phyloP scores from a whole-genome alignment of 23 tunicate genomes.

The Phallusia fumigata region DNA sequence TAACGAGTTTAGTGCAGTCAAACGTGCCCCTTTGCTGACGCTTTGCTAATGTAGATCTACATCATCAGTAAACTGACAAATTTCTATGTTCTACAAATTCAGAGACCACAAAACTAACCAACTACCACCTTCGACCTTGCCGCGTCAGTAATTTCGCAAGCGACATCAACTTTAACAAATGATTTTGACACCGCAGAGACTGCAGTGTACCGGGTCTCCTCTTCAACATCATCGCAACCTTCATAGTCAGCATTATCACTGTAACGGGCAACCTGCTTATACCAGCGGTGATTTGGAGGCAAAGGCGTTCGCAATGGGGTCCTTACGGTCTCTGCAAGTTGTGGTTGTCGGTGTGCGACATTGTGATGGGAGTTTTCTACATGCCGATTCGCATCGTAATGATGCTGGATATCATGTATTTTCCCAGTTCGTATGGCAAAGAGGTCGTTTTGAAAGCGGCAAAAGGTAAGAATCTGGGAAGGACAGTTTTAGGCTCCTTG shows the following conservation, averaged over 20 bases:
- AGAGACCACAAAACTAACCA: no score
- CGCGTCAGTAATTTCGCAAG: no score
- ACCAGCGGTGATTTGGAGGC: slow-evolving; percentile 1
- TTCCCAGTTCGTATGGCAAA: neutral
- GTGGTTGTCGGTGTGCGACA: slow-evolving; percentile 9
- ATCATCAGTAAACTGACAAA: no score
- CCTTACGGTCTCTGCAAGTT: slow-evolving; percentile 25
- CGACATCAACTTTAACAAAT: no score
- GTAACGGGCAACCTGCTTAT: slow-evolving; percentile 13
- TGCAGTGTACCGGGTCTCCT: slow-evolving; percentile 21
- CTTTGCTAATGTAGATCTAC: no score
- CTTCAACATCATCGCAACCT: neutral
- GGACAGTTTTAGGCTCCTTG: no score
- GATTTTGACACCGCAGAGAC: no score
- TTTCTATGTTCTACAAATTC: no score
- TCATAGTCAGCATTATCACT: slow-evolving; percentile 6
- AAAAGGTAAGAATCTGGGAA: neutral
- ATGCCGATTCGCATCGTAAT: slow-evolving; percentile 12
- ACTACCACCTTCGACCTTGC: no score
- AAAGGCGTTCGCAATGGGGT: slow-evolving; percentile 9
- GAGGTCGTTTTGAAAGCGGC: neutral
- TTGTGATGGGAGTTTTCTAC: slow-evolving; percentile 10
- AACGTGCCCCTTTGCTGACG: no score
- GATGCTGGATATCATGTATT: neutral
- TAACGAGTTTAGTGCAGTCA: no score